Evolutionary conservation across 2,888 invertebrate species (phyloP).

Genomic region (Andricus quercusramuli): DNA sequence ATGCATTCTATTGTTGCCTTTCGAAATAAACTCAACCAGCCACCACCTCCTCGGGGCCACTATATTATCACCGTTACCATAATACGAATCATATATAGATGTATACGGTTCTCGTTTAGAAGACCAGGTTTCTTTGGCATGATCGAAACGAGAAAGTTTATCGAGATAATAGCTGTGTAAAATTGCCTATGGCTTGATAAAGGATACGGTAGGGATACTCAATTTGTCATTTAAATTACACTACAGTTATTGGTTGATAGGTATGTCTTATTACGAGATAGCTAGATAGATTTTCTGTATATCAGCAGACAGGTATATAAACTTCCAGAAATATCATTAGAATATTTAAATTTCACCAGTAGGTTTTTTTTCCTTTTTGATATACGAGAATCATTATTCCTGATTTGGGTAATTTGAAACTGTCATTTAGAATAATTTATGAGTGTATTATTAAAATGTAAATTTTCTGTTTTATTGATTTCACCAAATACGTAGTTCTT

Average conservation of each 20-base stretch:
- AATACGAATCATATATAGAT: slow-evolving; percentile 63
- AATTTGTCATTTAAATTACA: slow-evolving; percentile 37
- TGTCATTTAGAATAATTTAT: too few relatives aligned
- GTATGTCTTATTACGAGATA: slow-evolving; percentile 24
- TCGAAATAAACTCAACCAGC: slow-evolving; percentile 68
- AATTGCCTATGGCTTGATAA: slow-evolving; percentile 26
- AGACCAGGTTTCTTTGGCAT: slow-evolving; percentile 58
- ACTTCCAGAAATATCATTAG: slow-evolving; percentile 2
- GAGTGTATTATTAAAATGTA: too few relatives aligned
- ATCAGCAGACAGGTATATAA: background rate
- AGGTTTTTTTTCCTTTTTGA: background rate
- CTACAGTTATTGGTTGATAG: slow-evolving; percentile 21
- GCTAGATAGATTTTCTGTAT: slow-evolving; percentile 13
- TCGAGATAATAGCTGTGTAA: slow-evolving; percentile 26
- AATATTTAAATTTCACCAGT: slow-evolving; percentile 18
- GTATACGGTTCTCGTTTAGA: slow-evolving; percentile 59
- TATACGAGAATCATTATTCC: too few relatives aligned
- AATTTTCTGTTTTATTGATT: too few relatives aligned
- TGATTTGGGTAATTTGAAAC: too few relatives aligned
- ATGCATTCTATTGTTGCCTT: slow-evolving; percentile 65
- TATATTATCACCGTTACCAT: slow-evolving; percentile 67
- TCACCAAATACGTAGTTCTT: too few relatives aligned
- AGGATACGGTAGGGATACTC: slow-evolving; percentile 11
- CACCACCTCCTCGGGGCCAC: slow-evolving; percentile 61
- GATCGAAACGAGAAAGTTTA: slow-evolving; percentile 50